Evolutionary conservation across 2,113 vertebrate genomes (phyloP), one percentile per base, ranked within the genome.

Genomic region (Pterocles orientalis): DNA sequence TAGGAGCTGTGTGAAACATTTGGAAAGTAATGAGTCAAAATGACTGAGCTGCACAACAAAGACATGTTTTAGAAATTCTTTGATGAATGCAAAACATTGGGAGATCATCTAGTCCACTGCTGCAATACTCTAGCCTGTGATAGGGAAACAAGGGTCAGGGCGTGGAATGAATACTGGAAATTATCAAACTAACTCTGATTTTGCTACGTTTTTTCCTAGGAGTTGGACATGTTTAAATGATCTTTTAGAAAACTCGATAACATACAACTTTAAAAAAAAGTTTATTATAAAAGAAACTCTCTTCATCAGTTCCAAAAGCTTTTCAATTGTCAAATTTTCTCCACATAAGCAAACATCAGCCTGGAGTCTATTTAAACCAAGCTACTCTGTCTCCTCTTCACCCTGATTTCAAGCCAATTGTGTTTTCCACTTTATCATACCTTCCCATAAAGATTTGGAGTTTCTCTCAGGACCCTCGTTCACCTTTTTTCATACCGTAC

Each of bases 21-120:
- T 95, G 94, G 89, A 91, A 94, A 90, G 60, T 66, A 86, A 78
- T 75, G 47, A 89, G 92, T 95, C 91, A 92, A 36, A 65, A 26
- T 84, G 56, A 71, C 26, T 8, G 43, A 79, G 13, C 2, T 36
- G 68, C 93, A 86, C 90, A 97, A 95, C 92, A 43, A 79, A 82
- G 34, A 33, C 1, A 7, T 6, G 8, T 24, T 75, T 70, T 24
- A 50, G 15, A 87, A 69, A 47, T 39, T 17, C 69, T 83, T 69
- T 34, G 18, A 64, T 18, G 83, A 73, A 92, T 18, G 41, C 51
- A 64, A 71, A 82, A 34, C 17, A 36, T 12, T 14, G 16, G 11
- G 54, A 29, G 10, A 58, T 8, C 33, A 31, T n/a, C 43, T n/a
- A 31, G 21, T 34, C 48, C 36, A 28, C 29, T 70, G 61, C 68